Evolutionary conservation across 2,888 invertebrate species (phyloP).

Genomic region (Ophonus ardosiacus): DNA sequence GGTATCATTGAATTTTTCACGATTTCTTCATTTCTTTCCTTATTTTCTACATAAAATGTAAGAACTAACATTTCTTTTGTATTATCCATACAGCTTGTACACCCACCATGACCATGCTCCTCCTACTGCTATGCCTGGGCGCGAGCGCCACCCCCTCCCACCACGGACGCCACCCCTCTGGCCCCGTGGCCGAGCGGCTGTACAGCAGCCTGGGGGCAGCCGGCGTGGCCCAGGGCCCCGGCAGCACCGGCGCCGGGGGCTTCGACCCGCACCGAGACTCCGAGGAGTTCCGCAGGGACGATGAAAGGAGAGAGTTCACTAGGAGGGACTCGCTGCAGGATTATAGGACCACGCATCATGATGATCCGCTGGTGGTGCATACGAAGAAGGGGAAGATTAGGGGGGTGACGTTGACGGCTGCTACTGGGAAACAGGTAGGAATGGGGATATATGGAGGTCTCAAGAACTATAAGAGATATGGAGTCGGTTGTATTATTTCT

Average conservation of each 20-base stretch:
- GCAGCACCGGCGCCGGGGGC: constrained; percentile 74
- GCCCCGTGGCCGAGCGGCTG: not conserved
- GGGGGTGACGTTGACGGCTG: constrained; percentile 85
- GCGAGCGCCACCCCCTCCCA: constrained; percentile 39
- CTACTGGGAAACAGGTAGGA: constrained; percentile 84
- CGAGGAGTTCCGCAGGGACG: constrained; percentile 74
- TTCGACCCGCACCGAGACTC: constrained; percentile 75
- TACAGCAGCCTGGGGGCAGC: constrained; percentile 65
- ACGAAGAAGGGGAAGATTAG: constrained; percentile 88
- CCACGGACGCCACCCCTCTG: constrained; percentile 57
- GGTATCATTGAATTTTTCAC: too few species aligned
- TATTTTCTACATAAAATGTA: too few species aligned
- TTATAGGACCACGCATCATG: constrained; percentile 68
- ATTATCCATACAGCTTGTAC: too few species aligned
- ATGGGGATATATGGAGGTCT: too few species aligned
- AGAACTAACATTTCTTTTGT: too few species aligned
- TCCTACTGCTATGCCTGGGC: constrained; percentile 25
- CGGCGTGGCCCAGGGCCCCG: constrained; percentile 67
- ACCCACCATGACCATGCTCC: not conserved
- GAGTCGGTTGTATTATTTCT: too few species aligned
- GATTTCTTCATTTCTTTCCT: too few species aligned
- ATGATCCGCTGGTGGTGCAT: constrained; percentile 86
- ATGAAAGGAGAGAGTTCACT: constrained; percentile 73
- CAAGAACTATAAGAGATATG: too few species aligned
- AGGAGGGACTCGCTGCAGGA: constrained; percentile 70